Evolutionary conservation across 2,113 vertebrate species (phyloP), one percentile per base, ranked within the genome.

Genomic region (Sclerurus mexicanus): DNA sequence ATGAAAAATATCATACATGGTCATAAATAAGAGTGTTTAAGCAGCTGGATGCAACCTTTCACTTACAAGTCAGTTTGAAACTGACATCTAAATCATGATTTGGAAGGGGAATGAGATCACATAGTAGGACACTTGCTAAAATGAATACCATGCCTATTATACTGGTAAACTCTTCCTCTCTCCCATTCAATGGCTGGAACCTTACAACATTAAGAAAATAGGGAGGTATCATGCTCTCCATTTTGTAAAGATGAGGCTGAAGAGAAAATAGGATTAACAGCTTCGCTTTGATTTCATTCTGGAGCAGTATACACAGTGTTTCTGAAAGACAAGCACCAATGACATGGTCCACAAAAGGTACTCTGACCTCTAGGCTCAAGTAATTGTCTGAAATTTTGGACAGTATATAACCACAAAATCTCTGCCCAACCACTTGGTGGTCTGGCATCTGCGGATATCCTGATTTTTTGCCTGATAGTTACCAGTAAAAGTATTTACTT

Each of bases 321-420:
- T 77, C 73, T 77, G 59, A 80, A 46, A 63, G 53, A n/a, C 23
- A 50, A 75, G 12, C 13, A 7, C 47, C 23, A 59, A 11, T 44
- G 39, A 49, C 52, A 66, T 47, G 12, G 21, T 33, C 30, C 35
- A 27, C 27, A 64, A 27, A 85, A 49, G 14, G 28, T 25, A 59
- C 17, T 37, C 14, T 0, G 1, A 20, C 40, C 35, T 42, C 27
- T 10, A 35, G 27, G 4, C 4, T 56, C 2, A 0, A 6, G 12
- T 53, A 78, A 37, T 18, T 69, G 25, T 18, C 30, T 21, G 42
- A 44, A 49, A 24, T 62, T 87, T 74, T 78, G 62, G 39, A 44
- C 30, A 28, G 4, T 49, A 56, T 6, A 46, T 21, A 66, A 69
- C 12, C 50, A 56, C 10, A 44, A 66, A 67, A 7, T 40, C 64